These are phyloP conservation scores for Ataeniobius toweri DNA, from an alignment of 2,797 vertebrate species.

Conservation along the genomic window DNA sequence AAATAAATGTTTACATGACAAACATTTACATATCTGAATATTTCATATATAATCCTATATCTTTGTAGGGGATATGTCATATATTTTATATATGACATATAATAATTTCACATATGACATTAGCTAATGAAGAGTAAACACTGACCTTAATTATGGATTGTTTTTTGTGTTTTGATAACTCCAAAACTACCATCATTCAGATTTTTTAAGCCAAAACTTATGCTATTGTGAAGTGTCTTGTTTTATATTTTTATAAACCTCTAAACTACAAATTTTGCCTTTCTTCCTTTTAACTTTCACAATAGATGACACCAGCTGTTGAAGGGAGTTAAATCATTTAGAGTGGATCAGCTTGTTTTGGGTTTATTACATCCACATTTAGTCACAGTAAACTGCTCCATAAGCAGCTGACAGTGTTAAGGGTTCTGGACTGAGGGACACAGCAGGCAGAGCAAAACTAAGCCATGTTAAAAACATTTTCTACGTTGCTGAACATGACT, in stretches of 20 bases:
- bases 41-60: too few species aligned
- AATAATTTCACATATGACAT: not conserved
- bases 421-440: constrained; percentile 33
- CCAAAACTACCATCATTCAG: not conserved
- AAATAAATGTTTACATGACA: too few species aligned
- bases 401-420: constrained; percentile 31
- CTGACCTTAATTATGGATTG: not conserved
- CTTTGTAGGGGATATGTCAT: too few species aligned
- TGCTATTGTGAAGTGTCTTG: not conserved
- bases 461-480: constrained; percentile 26
- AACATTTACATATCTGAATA: too few species aligned
- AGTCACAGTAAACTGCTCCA: constrained; percentile 17
- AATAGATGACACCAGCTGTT: not conserved
- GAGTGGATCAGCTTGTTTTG: constrained; percentile 16
- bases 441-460: constrained; percentile 25
- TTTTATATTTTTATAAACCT: not conserved
- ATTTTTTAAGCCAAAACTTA: not conserved
- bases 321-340: not conserved
- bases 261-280: not conserved
- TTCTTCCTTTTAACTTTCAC: not conserved
- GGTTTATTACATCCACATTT: constrained; percentile 26
- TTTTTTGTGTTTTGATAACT: not conserved
- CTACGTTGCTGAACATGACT: constrained; percentile 23
- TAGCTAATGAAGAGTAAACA: not conserved
- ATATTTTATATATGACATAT: too few species aligned